Evolutionary conservation across 2,888 invertebrate species (phyloP).

Genomic region (Lumbricus terrestris): DNA sequence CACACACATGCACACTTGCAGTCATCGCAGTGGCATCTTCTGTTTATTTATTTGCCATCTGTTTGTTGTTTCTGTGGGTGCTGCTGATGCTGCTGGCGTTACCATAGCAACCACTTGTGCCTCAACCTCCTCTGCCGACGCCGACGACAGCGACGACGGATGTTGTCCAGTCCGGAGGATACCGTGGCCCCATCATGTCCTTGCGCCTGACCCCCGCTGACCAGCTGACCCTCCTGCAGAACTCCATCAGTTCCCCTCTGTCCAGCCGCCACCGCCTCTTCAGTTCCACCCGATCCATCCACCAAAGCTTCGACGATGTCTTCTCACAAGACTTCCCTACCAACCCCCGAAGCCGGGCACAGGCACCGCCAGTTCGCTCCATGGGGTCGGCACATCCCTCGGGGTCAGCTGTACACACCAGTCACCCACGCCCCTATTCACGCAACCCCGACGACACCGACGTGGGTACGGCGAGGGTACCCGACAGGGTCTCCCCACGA

Average conservation of each 20-base stretch:
- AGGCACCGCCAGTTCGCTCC: neutral
- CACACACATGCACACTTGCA: too few relatives aligned
- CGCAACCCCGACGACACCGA: neutral
- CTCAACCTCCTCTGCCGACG: neutral
- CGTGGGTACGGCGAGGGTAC: neutral
- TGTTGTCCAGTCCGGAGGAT: neutral
- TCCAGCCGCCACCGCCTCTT: neutral
- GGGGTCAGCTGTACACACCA: neutral
- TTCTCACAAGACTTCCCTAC: neutral
- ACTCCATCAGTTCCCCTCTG: too few relatives aligned
- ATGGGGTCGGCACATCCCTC: neutral
- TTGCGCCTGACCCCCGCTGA: neutral
- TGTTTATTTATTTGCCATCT: neutral
- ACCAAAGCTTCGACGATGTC: neutral
- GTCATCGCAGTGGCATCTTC: neutral
- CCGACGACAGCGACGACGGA: neutral
- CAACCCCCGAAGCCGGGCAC: neutral
- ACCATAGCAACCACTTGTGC: neutral
- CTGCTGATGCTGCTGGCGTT: neutral
- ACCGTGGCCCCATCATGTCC: neutral
- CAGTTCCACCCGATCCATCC: neutral
- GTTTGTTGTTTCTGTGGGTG: neutral
- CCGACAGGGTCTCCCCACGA: neutral
- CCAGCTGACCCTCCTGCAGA: neutral
- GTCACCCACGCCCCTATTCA: neutral